Evolutionary conservation across 1,140 invertebrate genomes (phyloP).

Genomic region (Drosophila tsacasi): DNA sequence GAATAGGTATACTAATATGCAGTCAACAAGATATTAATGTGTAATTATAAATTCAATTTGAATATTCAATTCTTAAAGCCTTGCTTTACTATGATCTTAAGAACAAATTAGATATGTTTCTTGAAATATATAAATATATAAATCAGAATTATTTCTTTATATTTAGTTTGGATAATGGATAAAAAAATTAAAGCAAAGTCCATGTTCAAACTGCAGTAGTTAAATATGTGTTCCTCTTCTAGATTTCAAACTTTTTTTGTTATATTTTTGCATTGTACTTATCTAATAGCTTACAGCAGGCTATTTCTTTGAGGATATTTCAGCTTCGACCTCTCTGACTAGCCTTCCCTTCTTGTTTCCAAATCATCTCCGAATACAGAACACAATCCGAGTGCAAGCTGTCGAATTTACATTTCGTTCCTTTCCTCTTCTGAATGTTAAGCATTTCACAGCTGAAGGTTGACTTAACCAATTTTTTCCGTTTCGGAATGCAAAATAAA

Average conservation of each 20-base stretch:
- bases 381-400: slow-evolving; percentile 48
- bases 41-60: no score
- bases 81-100: no score
- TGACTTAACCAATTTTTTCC: slow-evolving; percentile 52
- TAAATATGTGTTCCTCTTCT: neutral
- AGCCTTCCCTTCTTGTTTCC: neutral
- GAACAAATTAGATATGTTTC: no score
- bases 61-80: no score
- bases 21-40: no score
- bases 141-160: no score
- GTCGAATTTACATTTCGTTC: slow-evolving; percentile 62
- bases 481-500: slow-evolving; percentile 24
- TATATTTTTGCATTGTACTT: neutral
- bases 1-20: no score
- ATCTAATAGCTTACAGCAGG: neutral
- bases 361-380: slow-evolving; percentile 3
- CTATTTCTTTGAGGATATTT: neutral
- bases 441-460: slow-evolving; percentile 43
- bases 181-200: neutral
- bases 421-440: slow-evolving; percentile 40
- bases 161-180: neutral
- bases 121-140: neutral
- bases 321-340: neutral
- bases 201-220: neutral
- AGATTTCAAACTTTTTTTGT: neutral